Base-by-base conservation (phyloP, 2,797 vertebrate species). In the Heliangelus exortis region DNA sequence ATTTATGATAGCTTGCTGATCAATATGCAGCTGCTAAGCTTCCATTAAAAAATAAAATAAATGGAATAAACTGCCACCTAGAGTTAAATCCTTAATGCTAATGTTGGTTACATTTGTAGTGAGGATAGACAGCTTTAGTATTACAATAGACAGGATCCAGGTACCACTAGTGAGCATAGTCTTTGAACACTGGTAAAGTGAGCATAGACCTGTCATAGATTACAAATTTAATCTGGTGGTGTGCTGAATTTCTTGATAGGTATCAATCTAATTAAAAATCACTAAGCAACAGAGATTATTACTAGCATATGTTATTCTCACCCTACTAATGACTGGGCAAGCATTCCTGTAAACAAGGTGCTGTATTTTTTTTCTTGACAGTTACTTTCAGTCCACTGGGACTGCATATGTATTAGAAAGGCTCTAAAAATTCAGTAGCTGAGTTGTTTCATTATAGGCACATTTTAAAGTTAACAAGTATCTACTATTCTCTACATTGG, bases 41-140 rank as follows among this genome's bases (percentile, higher is more conserved):
- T 84, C 65, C 34, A 51, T 87, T 88, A 33, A 33, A 18, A 5
- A 55, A 36, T 36, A 36, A 86, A 87, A 90, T 76, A 72, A 59
- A 63, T 83, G 97, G 96, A 96, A 96, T 96, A 95, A 97, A 87
- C 94, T 96, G 96, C 96, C 96, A 97, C 93, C 96, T 97, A 97
- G 94, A 97, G 96, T 97, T 95, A 94, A 94, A 76, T 85, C 62
- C 48, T 80, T 88, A 83, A 61, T 93, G 73, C 81, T 88, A 77
- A 63, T 81, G 63, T 26, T 77, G 47, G 28, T 67, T 87, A 36
- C 29, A 31, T 55, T 53, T 83, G 74, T 25, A 72, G 87, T 76
- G 45, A 65, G 80, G 48, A 71, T 1, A 87, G 36, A 78, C 6
- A 83, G 54, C 26, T 83, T 63, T 73, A 83, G 25, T 41, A 36